Percentiles rank a stretch among this genome's conserved stretches.
These are phyloP conservation scores for Agrotis exclamationis DNA, from an alignment of 2,888 invertebrate species.

Conservation along the genomic window DNA sequence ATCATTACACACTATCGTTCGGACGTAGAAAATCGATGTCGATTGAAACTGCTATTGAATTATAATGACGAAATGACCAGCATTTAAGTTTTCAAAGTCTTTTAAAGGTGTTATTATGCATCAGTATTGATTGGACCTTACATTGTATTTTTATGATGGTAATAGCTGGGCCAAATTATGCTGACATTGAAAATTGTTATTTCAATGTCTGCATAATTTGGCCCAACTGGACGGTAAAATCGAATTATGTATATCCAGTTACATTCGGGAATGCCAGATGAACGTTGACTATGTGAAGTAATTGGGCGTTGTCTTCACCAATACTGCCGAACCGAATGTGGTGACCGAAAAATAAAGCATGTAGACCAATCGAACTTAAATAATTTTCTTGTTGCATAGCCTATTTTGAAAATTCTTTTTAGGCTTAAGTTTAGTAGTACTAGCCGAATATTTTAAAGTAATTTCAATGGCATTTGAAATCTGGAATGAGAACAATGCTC, in stretches of 20 bases:
- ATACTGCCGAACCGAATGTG: too few relatives aligned
- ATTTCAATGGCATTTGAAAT: constrained; percentile 6
- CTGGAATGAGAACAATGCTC: not conserved
- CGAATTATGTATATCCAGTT: too few relatives aligned
- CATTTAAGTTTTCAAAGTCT: not conserved
- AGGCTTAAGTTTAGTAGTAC: not conserved
- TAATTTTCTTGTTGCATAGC: constrained; percentile 24
- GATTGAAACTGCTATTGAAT: constrained; percentile 7
- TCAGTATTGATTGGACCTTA: not conserved
- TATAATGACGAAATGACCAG: not conserved
- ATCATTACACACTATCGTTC: constrained; percentile 51
- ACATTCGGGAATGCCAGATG: not conserved
- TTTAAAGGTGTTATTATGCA: not conserved
- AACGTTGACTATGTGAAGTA: not conserved
- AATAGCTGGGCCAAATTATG: too few relatives aligned
- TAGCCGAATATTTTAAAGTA: not conserved
- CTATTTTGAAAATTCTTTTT: not conserved
- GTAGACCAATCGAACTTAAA: not conserved
- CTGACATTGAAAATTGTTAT: too few relatives aligned
- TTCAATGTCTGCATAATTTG: not conserved
- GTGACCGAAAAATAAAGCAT: too few relatives aligned
- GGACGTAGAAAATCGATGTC: not conserved
- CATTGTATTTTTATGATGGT: not conserved
- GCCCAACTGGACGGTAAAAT: too few relatives aligned
- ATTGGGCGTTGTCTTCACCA: not conserved